phyloP scores from a whole-genome alignment of 35 echinoderm and acorn worm genomes.

The Stichopus chloronotus region DNA sequence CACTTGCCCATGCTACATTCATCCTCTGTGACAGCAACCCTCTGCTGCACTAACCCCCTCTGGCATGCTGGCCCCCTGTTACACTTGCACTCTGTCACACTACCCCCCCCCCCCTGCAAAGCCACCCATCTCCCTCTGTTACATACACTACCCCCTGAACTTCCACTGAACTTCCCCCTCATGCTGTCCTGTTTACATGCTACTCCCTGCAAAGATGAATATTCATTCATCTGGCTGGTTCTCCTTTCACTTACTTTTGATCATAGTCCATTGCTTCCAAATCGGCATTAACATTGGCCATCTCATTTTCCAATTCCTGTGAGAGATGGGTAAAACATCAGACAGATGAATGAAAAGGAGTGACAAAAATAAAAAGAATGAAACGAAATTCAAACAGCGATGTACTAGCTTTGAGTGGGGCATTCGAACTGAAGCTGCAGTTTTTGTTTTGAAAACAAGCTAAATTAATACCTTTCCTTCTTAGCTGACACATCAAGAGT shows the following conservation, averaged over 20 bases:
- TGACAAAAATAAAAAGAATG: background rate
- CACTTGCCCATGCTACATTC: too few relatives aligned
- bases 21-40: too few relatives aligned
- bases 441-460: too few relatives aligned
- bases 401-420: too few relatives aligned
- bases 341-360: background rate
- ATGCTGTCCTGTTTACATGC: background rate
- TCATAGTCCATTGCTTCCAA: conserved; percentile 95
- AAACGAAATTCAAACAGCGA: background rate
- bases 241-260: conserved; percentile 73
- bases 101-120: background rate
- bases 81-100: background rate
- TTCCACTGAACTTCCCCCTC: background rate
- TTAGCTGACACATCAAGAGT: too few relatives aligned
- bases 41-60: too few relatives aligned
- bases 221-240: background rate
- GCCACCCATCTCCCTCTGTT: too few relatives aligned
- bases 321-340: background rate
- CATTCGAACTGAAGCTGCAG: too few relatives aligned
- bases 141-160: background rate
- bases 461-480: too few relatives aligned
- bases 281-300: conserved; percentile 91
- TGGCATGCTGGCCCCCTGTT: too few relatives aligned
- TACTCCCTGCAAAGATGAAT: background rate
- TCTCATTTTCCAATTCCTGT: conserved; percentile 97